Evolutionary conservation across 2,113 vertebrate species (phyloP), one percentile per base, ranked within the genome.

Genomic region (Dipodomys ordii): DNA sequence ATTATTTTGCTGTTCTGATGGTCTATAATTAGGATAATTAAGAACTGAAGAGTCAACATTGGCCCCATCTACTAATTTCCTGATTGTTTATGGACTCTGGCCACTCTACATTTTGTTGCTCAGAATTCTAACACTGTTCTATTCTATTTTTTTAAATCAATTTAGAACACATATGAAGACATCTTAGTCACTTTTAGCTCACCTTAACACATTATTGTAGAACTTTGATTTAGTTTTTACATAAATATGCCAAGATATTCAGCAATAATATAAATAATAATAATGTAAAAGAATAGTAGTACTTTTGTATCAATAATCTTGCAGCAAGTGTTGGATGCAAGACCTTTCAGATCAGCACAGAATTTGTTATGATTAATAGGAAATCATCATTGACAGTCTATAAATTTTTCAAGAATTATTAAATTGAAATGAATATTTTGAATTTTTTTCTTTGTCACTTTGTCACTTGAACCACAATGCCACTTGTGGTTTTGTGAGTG

Each of bases 21-120:
- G 90, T 92, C 90, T 92, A 90, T 96, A 96, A 96, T 97, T 97
- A 95, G 93, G 93, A 94, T 97, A 97, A 97, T 97, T 97, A 97
- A 96, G 95, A 93, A 96, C n/a, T 94, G 83, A 94, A 97, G 95
- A 96, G 93, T 97, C 93, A 96, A 97, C 94, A 96, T 93, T 96
- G 94, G 95, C 95, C 85, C 57, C n/a, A 93, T 94, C 90, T 93
- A 95, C 90, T 92, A 44, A 95, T 97, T 95, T 97, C 85, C 93
- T 95, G 93, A 93, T 90, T 96, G 93, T 90, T 94, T 87, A 84
- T 94, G 93, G 90, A 96, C 79, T 87, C 93, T 28, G 92, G 88
- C 90, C 88, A 96, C 88, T 88, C 73, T 9, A 65, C 27, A n/a
- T 81, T 95, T 89, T 86, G 71, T 74, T 64, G 23, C 19, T 94